Evolutionary conservation across 2,797 vertebrate species (phyloP), one percentile per base, ranked within the genome.

Genomic region (Anguilla pacifica): DNA sequence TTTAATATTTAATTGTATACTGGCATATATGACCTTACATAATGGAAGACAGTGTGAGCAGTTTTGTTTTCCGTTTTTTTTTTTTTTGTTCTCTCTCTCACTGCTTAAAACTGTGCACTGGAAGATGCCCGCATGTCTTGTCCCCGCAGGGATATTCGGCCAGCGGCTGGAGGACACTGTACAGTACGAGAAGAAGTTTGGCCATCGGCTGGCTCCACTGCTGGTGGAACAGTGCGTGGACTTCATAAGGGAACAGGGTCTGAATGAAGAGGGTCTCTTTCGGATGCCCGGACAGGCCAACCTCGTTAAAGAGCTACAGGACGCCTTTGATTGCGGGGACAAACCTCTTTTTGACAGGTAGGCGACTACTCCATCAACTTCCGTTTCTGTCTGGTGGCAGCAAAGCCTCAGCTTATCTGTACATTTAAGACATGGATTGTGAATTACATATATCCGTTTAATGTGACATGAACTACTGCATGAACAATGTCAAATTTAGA

Each of bases 151-250:
- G 83, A 97, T 99, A 92, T 99, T 99, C 87, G 98, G 98, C 9
- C 98, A 99, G 93, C 96, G 96, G 31, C 88, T 99, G 87, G 98
- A 99, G 92, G 98, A 99, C 94, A 98, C 98, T 0, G 97, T 98
- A 1, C 96, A 97, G 92, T 96, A 96, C 0, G 98, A 99, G 92
- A 95, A 93, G 89, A 97, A 97, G 94, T 97, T 97, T 39, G 98
- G 98, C 10, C 95, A 95, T 72, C 96, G 96, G 31, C 92, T 97
- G 91, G 97, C 97, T 0, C 98, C 98, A 0, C 94, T 99, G 84
- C 94, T 99, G 94, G 98, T 99, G 92, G 98, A 99, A 89, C 98
- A 99, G 94, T 99, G 98, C 49, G 98, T 98, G 95, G 97, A 99
- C 93, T 99, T 99, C 94, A 98, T 99, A 92, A 95, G 97, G 74